Base-by-base conservation (phyloP, 2,113 vertebrate genomes). In the Eretmochelys imbricata region DNA sequence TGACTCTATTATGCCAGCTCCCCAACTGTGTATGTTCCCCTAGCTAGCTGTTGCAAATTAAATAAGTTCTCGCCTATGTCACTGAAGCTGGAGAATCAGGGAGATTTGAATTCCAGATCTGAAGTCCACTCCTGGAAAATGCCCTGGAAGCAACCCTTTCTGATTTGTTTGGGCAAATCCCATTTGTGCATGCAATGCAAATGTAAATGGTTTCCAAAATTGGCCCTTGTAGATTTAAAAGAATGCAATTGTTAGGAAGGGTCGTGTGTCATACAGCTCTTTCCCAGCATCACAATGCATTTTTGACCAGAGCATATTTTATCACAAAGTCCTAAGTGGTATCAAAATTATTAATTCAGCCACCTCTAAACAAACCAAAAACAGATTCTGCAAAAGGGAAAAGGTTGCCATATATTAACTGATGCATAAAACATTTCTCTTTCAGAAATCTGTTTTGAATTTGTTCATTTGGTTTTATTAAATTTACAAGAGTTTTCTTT, bases 291-390 rank as follows among this genome's bases (percentile, higher is more conserved):
- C 76, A 85, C 42, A 24, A 86, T 86, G 88, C 95, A 49, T 48
- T 48, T 96, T 95, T 96, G 87, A 94, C 0, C 4, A 89, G 88
- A 94, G 88, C 85, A 42, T 76, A 95, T 94, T 93, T 93, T 94
- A 94, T 69, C 85, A 93, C 94, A 95, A 81, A 51, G 76, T 92
- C 89, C 88, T 96, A 95, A 96, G 93, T 93, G 95, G 90, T 93
- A 97, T 92, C 91, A 96, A 90, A 96, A 96, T 95, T 95, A 97
- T 95, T 94, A 96, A 96, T 95, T 97, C 94, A 96, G 90, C 89
- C 96, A 97, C 95, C 94, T 94, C 92, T 85, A 91, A 95, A 96
- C 92, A 95, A 95, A 10, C 49, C 49, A 49, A 29, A 96, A 97
- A 94, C 93, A 95, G 91, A 95, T 89, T 51, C 84, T 95, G 88